Evolutionary conservation across 2,888 invertebrate species (phyloP).

Genomic region (Habroteleia sp.): DNA sequence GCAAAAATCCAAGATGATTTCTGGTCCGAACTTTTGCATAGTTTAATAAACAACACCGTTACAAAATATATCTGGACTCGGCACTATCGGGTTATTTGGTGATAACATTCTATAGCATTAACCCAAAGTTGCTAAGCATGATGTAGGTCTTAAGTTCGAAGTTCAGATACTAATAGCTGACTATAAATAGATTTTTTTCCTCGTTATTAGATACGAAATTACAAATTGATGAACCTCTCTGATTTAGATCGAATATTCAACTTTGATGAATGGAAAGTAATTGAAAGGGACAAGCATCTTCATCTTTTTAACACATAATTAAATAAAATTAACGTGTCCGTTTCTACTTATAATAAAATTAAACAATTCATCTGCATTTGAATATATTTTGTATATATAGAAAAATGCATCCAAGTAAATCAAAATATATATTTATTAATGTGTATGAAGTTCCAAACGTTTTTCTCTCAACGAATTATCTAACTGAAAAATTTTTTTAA

Average conservation of each 20-base stretch:
- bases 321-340: no score
- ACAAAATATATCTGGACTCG: neutral
- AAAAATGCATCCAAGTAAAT: no score
- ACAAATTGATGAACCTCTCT: constrained; percentile 14
- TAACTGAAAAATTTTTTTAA: no score
- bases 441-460: no score
- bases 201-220: constrained; percentile 12
- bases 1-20: constrained; percentile 24
- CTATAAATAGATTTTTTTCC: constrained; percentile 41
- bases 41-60: constrained; percentile 17
- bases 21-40: constrained; percentile 15
- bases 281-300: constrained; percentile 10
- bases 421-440: no score
- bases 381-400: no score
- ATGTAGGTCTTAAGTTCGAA: constrained; percentile 12
- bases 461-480: no score
- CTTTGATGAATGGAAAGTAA: constrained; percentile 9
- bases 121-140: constrained; percentile 5
- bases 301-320: no score
- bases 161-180: constrained; percentile 15
- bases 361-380: no score
- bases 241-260: neutral
- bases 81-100: neutral
- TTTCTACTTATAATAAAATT: no score
- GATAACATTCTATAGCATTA: constrained; percentile 18